phyloP scores from a whole-genome alignment of 2,797 vertebrate species.

The Notamacropus eugenii region DNA sequence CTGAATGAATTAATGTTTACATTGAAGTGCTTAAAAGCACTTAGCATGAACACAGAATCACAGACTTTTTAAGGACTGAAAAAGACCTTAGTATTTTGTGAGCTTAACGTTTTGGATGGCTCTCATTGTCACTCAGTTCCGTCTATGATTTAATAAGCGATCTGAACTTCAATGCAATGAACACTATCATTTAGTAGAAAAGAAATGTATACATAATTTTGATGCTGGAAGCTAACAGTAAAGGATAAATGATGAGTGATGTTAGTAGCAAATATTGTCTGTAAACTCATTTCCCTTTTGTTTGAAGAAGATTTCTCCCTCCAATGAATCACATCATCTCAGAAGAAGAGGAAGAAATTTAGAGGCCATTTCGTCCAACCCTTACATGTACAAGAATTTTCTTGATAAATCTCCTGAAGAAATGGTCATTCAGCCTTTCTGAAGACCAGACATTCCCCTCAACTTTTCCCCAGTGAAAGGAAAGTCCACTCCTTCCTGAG shows the following conservation, averaged over 20 bases:
- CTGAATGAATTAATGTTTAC: background rate
- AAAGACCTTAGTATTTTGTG: constrained; percentile 36
- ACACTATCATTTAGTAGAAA: constrained; percentile 66
- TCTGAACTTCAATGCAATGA: constrained; percentile 61
- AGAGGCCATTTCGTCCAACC: background rate
- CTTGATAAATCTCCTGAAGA: background rate
- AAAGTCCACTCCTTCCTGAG: background rate
- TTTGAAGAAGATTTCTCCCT: constrained; percentile 66
- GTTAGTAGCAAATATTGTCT: constrained; percentile 64
- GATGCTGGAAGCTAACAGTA: constrained; percentile 70
- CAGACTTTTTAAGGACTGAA: background rate
- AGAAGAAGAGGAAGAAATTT: background rate
- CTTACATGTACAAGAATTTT: background rate
- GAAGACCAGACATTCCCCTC: background rate
- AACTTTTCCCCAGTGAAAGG: background rate
- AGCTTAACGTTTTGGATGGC: constrained; percentile 70
- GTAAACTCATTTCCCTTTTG: constrained; percentile 70
- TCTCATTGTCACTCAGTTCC: constrained; percentile 68
- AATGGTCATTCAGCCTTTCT: background rate
- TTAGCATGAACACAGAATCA: background rate
- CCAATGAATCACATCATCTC: background rate
- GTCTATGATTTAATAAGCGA: constrained; percentile 70
- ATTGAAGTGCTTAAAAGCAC: background rate
- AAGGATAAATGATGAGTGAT: constrained; percentile 66
- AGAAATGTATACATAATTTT: constrained; percentile 75